Evolutionary conservation across 1,140 invertebrate species (phyloP), one percentile per base, ranked within the genome.

Genomic region (Berghia stephanieae): DNA sequence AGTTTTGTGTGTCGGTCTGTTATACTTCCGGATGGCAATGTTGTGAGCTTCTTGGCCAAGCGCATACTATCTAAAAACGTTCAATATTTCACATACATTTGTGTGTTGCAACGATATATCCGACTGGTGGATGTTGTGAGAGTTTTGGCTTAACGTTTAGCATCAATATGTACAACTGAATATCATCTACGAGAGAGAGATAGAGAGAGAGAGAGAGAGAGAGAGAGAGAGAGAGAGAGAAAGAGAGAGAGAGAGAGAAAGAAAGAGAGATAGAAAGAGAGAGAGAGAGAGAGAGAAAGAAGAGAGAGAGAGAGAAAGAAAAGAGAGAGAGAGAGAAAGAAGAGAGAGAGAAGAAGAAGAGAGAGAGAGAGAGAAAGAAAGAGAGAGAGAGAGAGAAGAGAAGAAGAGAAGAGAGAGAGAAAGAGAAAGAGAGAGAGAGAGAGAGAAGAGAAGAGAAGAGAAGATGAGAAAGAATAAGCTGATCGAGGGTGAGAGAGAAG

Each of bases 221-320:
- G n/a, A n/a, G n/a, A n/a, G n/a, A n/a, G n/a, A n/a, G n/a, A n/a
- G n/a, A n/a, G n/a, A n/a, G n/a, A n/a, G n/a, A n/a, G n/a, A n/a
- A n/a, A n/a, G n/a, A n/a, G n/a, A n/a, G n/a, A n/a, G 44, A 71
- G 69, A 44, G 42, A 52, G 70, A 73, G 43, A 34, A 31, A 73
- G 43, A 24, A 10, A 18, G 34, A 49, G n/a, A 5, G n/a, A 21
- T 36, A 31, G 27, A 8, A 18, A 24, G 36, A 36, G 34, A 52
- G 8, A 13, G 8, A 4, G 18, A 2, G 16, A 52, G 43, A 18
- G 49, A 36, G 70, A 73, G 31, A 24, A 34, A 52, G 44, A 18
- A 3, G 27, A 16, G 42, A 36, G 34, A 21, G 31, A 38, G n/a
- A 31, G n/a, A 36, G 18, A 72, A 24, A 18, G 31, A 27, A 52